A percentile compares a stretch with the other conserved stretches of the same genome.
Evolutionary conservation across 2,797 vertebrate species (phyloP).

Genomic region (Cynopterus sphinx): DNA sequence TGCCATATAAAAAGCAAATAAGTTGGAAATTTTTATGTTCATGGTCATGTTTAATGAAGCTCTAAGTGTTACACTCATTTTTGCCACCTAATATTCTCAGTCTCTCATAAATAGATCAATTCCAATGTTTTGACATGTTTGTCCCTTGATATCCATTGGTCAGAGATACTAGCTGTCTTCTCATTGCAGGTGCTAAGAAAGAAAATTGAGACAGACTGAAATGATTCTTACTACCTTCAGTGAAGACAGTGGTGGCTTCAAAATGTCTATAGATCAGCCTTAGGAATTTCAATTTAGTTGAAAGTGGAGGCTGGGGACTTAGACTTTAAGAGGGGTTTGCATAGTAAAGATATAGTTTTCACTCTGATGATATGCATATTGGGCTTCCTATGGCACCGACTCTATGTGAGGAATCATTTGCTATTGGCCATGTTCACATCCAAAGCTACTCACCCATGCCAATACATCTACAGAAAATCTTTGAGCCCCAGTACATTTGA

Average conservation of each 20-base stretch:
- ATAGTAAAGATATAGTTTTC: not conserved
- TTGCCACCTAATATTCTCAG: not conserved
- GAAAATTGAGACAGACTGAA: not conserved
- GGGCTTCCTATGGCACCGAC: not conserved
- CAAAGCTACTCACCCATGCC: not conserved
- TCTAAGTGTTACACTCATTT: not conserved
- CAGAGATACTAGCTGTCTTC: not conserved
- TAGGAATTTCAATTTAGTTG: not conserved
- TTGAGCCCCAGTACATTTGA: not conserved
- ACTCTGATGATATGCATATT: not conserved
- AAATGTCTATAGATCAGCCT: not conserved
- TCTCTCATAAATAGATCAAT: not conserved
- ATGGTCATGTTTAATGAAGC: not conserved
- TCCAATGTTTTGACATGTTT: not conserved
- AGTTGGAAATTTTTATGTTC: not conserved
- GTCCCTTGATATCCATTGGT: not conserved
- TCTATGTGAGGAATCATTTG: not conserved
- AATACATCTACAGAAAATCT: not conserved
- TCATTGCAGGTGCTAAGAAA: not conserved
- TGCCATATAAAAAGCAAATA: not conserved
- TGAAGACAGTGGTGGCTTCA: not conserved
- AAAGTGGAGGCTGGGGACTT: not conserved
- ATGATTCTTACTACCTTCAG: not conserved
- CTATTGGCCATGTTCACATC: not conserved
- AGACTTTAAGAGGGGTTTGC: not conserved